Conservation (phyloP, 2,888 invertebrate genomes). For the Drosophila kambysellisi region DNA sequence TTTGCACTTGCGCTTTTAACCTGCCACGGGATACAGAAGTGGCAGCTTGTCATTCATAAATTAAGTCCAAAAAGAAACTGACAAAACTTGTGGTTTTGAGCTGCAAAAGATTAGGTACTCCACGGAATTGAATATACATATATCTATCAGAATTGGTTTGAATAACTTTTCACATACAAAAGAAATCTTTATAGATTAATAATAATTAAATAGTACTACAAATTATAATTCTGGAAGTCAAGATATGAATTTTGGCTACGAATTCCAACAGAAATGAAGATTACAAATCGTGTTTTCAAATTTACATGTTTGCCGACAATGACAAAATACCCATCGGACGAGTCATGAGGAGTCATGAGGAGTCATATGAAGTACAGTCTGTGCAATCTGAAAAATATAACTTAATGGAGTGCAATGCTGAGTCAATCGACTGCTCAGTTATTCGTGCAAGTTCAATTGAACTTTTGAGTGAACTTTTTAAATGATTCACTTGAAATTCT, state of each 20-base stretch:
- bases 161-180: not conserved
- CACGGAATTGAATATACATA: not conserved
- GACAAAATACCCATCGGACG: not conserved
- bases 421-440: constrained; percentile 11
- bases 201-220: not conserved
- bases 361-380: not conserved
- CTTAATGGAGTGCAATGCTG: constrained; percentile 35
- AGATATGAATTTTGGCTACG: not conserved
- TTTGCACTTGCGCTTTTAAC: constrained; percentile 64
- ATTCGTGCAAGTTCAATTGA: constrained; percentile 43
- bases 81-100: not conserved
- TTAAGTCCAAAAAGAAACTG: constrained; percentile 47
- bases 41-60: constrained; percentile 63
- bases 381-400: constrained; percentile 1
- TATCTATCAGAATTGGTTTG: not conserved
- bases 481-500: constrained; percentile 57
- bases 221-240: not conserved
- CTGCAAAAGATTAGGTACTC: not conserved
- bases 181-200: not conserved
- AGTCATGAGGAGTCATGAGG: not conserved
- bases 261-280: too few species aligned
- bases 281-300: too few species aligned
- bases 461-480: constrained; percentile 64
- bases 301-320: not conserved
- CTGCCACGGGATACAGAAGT: not conserved